phyloP scores from a whole-genome alignment of 2,113 vertebrate species.

The Picathartes gymnocephalus region DNA sequence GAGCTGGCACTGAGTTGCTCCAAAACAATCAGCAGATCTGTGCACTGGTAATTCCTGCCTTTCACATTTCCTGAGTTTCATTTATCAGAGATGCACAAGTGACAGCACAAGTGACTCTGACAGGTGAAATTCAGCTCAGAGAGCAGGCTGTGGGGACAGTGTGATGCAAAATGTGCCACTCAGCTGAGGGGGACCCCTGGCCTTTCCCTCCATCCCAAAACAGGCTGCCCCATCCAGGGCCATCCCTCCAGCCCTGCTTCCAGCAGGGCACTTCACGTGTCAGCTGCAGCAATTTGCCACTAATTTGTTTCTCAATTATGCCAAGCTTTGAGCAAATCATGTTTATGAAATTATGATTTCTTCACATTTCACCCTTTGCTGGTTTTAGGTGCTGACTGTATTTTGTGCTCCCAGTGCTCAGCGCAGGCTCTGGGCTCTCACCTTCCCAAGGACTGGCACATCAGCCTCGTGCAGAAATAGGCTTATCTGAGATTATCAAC shows the following conservation, averaged over 20 bases:
- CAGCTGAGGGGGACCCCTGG: neutral
- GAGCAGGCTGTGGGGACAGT: neutral
- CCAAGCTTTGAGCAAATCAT: neutral
- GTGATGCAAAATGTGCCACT: neutral
- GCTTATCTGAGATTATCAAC: neutral
- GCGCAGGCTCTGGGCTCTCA: neutral
- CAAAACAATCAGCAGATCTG: neutral
- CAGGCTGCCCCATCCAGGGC: neutral
- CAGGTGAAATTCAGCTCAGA: neutral
- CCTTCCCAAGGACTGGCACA: neutral
- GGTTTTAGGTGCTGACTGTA: fast-evolving
- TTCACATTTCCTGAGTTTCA: neutral
- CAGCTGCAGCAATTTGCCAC: neutral
- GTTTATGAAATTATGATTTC: neutral
- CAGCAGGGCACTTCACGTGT: neutral
- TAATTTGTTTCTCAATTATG: neutral
- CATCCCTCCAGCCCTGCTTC: neutral
- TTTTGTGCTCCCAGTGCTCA: neutral
- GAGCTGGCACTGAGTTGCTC: neutral
- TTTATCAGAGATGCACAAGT: neutral
- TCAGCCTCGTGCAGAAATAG: neutral
- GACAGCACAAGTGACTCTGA: neutral
- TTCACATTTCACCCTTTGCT: neutral
- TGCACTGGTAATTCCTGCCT: neutral
- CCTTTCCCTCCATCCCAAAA: neutral